A percentile compares a stretch with the other conserved stretches of the same genome.
Evolutionary conservation across 2,888 invertebrate genomes (phyloP).

Genomic region (Phymatocera aterrima): DNA sequence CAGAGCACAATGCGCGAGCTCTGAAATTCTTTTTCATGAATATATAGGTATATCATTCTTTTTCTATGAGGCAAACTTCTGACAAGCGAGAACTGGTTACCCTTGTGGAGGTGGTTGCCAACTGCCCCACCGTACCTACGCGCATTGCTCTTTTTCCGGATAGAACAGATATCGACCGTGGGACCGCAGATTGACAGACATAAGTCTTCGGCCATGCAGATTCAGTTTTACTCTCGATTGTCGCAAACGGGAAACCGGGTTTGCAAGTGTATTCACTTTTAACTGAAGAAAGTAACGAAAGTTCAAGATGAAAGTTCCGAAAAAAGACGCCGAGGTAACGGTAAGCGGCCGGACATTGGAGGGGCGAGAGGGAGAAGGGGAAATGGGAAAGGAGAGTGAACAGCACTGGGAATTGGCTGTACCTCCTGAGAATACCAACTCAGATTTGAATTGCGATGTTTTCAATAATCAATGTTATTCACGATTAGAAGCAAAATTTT

Average conservation of each 20-base stretch:
- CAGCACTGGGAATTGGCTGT: not conserved
- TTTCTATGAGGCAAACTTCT: not conserved
- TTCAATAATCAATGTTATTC: not conserved
- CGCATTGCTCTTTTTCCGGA: not conserved
- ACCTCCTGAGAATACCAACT: slow-evolving; percentile 10
- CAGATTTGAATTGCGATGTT: not conserved
- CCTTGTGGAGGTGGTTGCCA: not conserved
- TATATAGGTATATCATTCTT: not conserved
- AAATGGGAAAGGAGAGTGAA: slow-evolving; percentile 31
- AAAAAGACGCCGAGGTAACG: slow-evolving; percentile 31
- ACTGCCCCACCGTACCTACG: not conserved
- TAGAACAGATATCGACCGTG: not conserved
- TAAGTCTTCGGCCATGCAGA: slow-evolving; percentile 16
- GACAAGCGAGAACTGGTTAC: not conserved
- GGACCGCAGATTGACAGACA: not conserved
- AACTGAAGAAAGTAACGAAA: slow-evolving; percentile 71
- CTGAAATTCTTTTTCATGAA: not conserved
- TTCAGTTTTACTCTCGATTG: slow-evolving; percentile 46
- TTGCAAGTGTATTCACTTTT: slow-evolving; percentile 64
- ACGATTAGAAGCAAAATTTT: not conserved
- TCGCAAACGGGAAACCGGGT: slow-evolving; percentile 50
- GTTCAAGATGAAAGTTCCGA: slow-evolving; percentile 68
- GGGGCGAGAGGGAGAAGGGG: slow-evolving; percentile 20
- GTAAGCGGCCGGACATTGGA: not conserved
- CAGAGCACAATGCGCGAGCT: too few relatives aligned